These are phyloP conservation scores for Hippoglossus stenolepis DNA, from an alignment of 2,113 vertebrate species.

Conservation along the genomic window DNA sequence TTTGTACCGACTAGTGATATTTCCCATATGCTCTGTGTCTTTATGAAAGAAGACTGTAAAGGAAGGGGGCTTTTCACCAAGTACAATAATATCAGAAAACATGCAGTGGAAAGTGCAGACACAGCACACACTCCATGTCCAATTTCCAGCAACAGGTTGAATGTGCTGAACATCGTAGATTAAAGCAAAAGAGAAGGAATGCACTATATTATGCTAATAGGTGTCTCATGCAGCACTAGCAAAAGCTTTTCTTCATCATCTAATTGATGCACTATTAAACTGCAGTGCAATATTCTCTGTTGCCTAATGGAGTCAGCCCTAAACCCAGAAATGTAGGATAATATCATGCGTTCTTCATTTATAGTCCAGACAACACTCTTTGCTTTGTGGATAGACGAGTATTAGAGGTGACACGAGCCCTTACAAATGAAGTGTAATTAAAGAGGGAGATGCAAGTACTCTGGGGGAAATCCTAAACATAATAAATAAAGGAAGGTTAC, in stretches of 20 bases:
- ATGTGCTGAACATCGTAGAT: conserved; percentile 50
- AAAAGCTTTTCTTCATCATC: conserved; percentile 55
- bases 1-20: conserved; percentile 43
- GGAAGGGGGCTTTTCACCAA: conserved; percentile 22
- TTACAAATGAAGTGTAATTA: conserved; percentile 57
- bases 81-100: conserved; percentile 44
- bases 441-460: conserved; percentile 45
- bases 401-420: conserved; percentile 35
- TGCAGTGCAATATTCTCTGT: conserved; percentile 59
- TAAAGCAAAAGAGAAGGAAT: conserved; percentile 55
- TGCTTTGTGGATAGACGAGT: conserved; percentile 43
- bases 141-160: conserved; percentile 65
- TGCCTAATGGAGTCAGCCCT: conserved; percentile 65
- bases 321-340: conserved; percentile 66
- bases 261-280: conserved; percentile 75
- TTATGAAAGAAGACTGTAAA: conserved; percentile 42
- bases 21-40: conserved; percentile 41
- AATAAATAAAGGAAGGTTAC: conserved; percentile 49
- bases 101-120: conserved; percentile 52
- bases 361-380: conserved; percentile 55
- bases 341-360: conserved; percentile 66
- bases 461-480: conserved; percentile 48
- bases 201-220: conserved; percentile 66
- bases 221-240: conserved; percentile 51
- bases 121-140: conserved; percentile 46